Conservation (phyloP, 2,113 vertebrate species). For the Gopherus flavomarginatus region DNA sequence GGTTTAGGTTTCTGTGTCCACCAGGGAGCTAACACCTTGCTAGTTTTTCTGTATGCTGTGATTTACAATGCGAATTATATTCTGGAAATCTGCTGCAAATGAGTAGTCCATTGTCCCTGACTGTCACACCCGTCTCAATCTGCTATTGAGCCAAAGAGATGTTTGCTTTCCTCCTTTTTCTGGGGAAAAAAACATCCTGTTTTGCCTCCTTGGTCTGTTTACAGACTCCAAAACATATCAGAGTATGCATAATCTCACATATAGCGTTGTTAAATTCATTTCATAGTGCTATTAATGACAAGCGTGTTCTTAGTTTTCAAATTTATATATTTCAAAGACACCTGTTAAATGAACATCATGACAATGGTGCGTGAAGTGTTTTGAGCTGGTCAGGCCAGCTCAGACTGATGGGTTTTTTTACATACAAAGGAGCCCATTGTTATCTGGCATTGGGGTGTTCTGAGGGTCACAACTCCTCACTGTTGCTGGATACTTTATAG, state of each 20-base stretch:
- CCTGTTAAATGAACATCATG: background rate
- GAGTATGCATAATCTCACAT: too few species aligned
- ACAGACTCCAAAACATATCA: too few species aligned
- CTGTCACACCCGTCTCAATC: too few species aligned
- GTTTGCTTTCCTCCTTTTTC: too few species aligned
- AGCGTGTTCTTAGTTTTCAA: background rate
- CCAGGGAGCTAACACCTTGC: too few species aligned
- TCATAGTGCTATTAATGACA: background rate
- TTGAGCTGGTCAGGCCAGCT: background rate
- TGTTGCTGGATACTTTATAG: background rate
- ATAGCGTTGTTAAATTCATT: background rate
- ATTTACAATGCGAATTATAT: too few species aligned
- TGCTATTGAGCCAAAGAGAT: too few species aligned
- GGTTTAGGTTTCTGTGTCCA: too few species aligned
- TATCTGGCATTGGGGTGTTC: background rate
- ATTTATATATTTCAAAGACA: background rate
- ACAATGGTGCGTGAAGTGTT: background rate
- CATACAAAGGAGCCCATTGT: background rate
- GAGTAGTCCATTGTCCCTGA: too few species aligned
- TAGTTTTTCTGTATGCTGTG: too few species aligned
- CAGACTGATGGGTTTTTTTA: background rate
- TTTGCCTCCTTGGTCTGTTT: background rate
- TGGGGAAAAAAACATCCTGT: background rate
- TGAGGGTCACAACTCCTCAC: background rate
- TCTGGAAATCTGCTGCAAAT: too few species aligned